Conservation (phyloP, 1,140 invertebrate genomes). For the Trissolcus basalis region DNA sequence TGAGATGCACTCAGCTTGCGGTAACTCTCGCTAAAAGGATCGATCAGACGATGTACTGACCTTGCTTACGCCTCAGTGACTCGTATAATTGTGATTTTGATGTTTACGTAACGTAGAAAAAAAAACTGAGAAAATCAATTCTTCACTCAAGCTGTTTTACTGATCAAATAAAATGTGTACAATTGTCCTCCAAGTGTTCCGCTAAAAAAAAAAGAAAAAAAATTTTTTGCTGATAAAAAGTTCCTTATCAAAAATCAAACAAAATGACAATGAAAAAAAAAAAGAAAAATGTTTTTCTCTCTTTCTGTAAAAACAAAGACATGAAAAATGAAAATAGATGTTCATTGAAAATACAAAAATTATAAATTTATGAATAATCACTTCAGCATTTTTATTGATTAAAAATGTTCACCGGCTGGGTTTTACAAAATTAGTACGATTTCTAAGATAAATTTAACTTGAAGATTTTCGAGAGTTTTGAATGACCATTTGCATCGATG, state of each 20-base stretch:
- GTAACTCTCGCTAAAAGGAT: conserved; percentile 41
- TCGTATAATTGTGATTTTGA: conserved; percentile 53
- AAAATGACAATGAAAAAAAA: neutral
- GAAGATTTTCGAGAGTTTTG: neutral
- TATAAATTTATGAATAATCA: too few relatives aligned
- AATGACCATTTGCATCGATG: neutral
- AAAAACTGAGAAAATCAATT: conserved; percentile 52
- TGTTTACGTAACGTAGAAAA: conserved; percentile 40
- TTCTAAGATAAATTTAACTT: too few relatives aligned
- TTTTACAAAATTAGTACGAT: too few relatives aligned
- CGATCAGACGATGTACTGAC: conserved; percentile 44
- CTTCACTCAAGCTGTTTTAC: conserved; percentile 1
- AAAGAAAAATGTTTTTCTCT: too few relatives aligned
- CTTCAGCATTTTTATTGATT: too few relatives aligned
- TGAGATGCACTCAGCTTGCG: conserved; percentile 31
- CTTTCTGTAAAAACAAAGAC: too few relatives aligned
- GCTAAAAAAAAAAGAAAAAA: neutral
- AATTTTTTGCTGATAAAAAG: neutral
- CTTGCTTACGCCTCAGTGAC: conserved; percentile 49
- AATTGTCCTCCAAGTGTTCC: too few relatives aligned
- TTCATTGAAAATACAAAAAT: too few relatives aligned
- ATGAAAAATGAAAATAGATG: too few relatives aligned
- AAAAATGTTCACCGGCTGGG: too few relatives aligned
- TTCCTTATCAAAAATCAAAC: too few relatives aligned
- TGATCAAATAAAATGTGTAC: conserved; percentile 6